A percentile compares a stretch with the other conserved stretches of the same genome.
These are phyloP conservation scores for Drosophila merina DNA, from an alignment of 2,888 invertebrate species.

Conservation along the genomic window DNA sequence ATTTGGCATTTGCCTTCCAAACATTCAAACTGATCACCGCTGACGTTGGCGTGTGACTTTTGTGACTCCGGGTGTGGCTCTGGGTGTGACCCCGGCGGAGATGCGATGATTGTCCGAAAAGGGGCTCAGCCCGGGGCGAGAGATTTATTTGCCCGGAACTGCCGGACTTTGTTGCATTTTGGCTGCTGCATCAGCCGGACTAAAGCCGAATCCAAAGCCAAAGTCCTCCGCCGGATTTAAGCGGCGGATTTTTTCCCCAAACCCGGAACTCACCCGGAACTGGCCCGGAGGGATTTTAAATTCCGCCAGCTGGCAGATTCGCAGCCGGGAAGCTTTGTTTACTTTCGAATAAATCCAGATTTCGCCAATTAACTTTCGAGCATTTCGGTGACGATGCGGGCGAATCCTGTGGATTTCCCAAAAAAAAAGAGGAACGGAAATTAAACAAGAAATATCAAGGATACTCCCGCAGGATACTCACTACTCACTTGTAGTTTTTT, in stretches of 20 bases:
- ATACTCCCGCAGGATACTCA: background rate
- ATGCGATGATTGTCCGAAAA: slow-evolving; percentile 40
- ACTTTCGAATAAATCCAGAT: slow-evolving; percentile 37
- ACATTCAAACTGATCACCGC: slow-evolving; percentile 38
- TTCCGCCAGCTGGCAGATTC: slow-evolving; percentile 2
- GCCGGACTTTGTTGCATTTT: slow-evolving; percentile 8
- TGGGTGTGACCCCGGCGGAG: slow-evolving; percentile 39
- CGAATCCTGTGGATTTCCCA: background rate
- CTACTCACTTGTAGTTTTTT: background rate
- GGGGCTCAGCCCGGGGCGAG: slow-evolving; percentile 13
- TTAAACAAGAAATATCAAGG: background rate
- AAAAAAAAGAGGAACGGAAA: background rate
- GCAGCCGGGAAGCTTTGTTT: slow-evolving; percentile 18
- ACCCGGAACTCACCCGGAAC: background rate
- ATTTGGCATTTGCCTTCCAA: slow-evolving; percentile 6
- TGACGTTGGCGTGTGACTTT: slow-evolving; percentile 42
- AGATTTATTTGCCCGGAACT: slow-evolving; percentile 22
- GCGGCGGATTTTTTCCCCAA: background rate
- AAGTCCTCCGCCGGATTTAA: background rate
- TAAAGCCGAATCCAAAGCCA: background rate
- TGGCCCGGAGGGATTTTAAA: slow-evolving; percentile 2
- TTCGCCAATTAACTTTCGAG: slow-evolving; percentile 23
- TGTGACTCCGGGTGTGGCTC: slow-evolving; percentile 21
- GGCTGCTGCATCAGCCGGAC: background rate
- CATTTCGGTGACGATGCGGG: background rate